A percentile compares a stretch with the other conserved stretches of the same genome.
Conservation (phyloP, 1,140 invertebrate genomes). For the Meloidogyne exigua region DNA sequence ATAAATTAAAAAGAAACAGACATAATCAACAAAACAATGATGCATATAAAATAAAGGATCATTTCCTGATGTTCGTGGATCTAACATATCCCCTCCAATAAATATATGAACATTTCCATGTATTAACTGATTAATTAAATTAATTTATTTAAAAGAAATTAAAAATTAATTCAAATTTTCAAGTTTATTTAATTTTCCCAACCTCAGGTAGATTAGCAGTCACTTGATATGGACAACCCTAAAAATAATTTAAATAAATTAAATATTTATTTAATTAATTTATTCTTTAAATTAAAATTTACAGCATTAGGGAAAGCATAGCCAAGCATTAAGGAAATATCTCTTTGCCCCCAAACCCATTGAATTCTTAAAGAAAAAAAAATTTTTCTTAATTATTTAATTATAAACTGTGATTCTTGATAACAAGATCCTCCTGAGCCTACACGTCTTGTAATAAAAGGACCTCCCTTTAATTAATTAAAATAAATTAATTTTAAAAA, state of each 20-base stretch:
- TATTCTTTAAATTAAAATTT: background rate
- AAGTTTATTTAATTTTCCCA: background rate
- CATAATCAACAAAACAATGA: constrained; percentile 64
- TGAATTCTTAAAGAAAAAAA: background rate
- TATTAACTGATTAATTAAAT: constrained; percentile 28
- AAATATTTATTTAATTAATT: background rate
- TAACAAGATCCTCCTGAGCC: constrained; percentile 48
- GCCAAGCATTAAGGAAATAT: background rate
- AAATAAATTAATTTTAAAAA: background rate
- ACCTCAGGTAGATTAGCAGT: constrained; percentile 20
- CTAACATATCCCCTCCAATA: constrained; percentile 56
- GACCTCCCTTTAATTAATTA: constrained; percentile 9
- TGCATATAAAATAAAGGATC: constrained; percentile 51
- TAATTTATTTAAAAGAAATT: no score
- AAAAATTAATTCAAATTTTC: background rate
- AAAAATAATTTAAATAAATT: background rate
- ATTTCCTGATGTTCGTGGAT: constrained; percentile 41
- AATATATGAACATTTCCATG: constrained; percentile 60
- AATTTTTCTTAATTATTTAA: background rate
- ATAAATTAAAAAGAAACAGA: constrained; percentile 29
- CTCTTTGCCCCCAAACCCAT: background rate
- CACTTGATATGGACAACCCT: constrained; percentile 21
- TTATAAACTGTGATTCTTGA: constrained; percentile 36
- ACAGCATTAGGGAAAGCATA: background rate
- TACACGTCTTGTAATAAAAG: constrained; percentile 33